Evolutionary conservation across 64 coral and sea anemone species (phyloP).

Genomic region (Catalaphyllia jardinei): DNA sequence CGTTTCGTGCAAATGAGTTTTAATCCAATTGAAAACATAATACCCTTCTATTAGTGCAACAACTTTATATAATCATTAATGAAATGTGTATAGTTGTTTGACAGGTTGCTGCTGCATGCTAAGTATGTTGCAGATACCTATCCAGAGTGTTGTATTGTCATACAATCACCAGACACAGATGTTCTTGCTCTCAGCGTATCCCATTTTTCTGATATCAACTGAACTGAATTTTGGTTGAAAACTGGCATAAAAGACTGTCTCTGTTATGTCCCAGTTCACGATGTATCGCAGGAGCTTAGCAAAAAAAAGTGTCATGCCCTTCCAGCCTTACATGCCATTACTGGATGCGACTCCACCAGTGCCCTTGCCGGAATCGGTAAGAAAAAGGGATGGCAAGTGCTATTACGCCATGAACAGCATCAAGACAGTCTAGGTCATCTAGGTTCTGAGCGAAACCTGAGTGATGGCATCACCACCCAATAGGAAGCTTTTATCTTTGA

Average conservation of each 20-base stretch:
- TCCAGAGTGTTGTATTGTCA: neutral
- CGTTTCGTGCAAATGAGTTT: too few relatives aligned
- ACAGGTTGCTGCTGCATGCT: neutral
- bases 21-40: too few relatives aligned
- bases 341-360: conserved; percentile 55
- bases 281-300: conserved; percentile 36
- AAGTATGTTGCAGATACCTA: neutral
- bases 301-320: conserved; percentile 31
- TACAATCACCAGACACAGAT: neutral
- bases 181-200: neutral
- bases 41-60: too few relatives aligned
- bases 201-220: too few relatives aligned
- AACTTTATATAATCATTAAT: too few relatives aligned
- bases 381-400: conserved; percentile 41
- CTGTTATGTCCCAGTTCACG: conserved; percentile 40
- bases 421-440: conserved; percentile 28
- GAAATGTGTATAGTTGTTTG: neutral
- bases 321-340: conserved; percentile 47
- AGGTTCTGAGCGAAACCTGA: conserved; percentile 35
- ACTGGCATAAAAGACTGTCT: conserved; percentile 46
- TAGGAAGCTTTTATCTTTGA: conserved; percentile 43
- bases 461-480: conserved; percentile 15
- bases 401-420: neutral
- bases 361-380: conserved; percentile 60
- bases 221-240: neutral